Evolutionary conservation across 2,888 invertebrate species (phyloP).

Genomic region (Eupelmus urozonus): DNA sequence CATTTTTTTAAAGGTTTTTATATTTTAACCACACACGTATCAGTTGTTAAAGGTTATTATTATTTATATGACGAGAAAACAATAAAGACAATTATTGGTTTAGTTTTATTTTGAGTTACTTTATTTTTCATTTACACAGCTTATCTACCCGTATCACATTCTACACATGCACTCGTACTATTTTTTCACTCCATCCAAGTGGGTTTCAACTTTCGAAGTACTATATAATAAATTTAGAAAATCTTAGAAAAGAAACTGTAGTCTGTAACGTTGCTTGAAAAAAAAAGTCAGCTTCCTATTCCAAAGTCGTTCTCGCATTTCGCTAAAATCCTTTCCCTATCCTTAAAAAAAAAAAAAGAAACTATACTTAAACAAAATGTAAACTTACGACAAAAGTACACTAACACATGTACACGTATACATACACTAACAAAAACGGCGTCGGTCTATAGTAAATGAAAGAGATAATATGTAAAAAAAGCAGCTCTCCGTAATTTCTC

Average conservation of each 20-base stretch:
- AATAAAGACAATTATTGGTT: conserved; percentile 43
- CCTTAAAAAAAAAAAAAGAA: conserved; percentile 3
- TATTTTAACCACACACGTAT: conserved; percentile 19
- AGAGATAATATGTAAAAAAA: neutral
- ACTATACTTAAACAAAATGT: conserved; percentile 16
- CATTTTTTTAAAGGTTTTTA: conserved; percentile 26
- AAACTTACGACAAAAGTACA: conserved; percentile 2
- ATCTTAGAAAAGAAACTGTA: neutral
- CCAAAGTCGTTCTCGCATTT: conserved; percentile 36
- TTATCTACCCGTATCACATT: neutral
- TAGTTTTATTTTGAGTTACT: conserved; percentile 22
- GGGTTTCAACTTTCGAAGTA: too few species aligned
- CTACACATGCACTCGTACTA: neutral
- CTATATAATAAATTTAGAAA: neutral
- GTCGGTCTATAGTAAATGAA: conserved; percentile 45
- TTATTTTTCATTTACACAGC: conserved; percentile 28
- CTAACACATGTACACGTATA: conserved; percentile 17
- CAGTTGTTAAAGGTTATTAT: conserved; percentile 31
- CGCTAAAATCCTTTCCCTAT: conserved; percentile 30
- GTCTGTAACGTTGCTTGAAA: conserved; percentile 17
- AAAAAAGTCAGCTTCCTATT: conserved; percentile 17
- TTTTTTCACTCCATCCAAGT: neutral
- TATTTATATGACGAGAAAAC: conserved; percentile 25
- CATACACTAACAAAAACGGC: conserved; percentile 15
- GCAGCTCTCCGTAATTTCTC: conserved; percentile 46